A percentile compares a stretch with the other conserved stretches of the same genome.
phyloP scores from a whole-genome alignment of 2,797 vertebrate genomes.

The Eulemur albifrons region DNA sequence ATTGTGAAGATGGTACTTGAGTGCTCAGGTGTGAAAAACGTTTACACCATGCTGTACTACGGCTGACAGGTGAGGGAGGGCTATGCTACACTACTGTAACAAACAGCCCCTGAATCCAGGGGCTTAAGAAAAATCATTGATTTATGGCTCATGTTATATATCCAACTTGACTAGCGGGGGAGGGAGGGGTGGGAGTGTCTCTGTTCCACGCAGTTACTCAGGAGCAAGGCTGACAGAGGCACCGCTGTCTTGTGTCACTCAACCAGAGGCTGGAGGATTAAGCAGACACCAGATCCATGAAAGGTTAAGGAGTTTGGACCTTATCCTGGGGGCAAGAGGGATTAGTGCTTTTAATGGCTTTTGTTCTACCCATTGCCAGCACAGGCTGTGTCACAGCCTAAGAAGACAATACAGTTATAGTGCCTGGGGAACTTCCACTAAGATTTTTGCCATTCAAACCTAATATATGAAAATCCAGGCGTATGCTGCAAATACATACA shows the following conservation, averaged over 20 bases:
- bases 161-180: background rate
- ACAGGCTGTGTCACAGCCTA: background rate
- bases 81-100: background rate
- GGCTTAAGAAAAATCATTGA: background rate
- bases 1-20: background rate
- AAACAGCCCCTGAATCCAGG: background rate
- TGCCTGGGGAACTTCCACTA: background rate
- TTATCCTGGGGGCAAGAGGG: background rate
- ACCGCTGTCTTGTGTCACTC: background rate
- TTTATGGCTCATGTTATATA: background rate
- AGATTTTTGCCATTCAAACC: conserved; percentile 16
- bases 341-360: conserved; percentile 53
- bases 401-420: background rate
- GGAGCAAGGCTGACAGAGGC: background rate
- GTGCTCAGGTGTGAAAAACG: background rate
- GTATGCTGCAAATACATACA: conserved; percentile 24
- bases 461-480: conserved; percentile 57
- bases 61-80: background rate
- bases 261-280: background rate
- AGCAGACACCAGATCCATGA: background rate
- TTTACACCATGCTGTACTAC: background rate
- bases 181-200: background rate
- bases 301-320: conserved; percentile 27
- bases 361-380: background rate
- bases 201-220: background rate